Base-by-base conservation (phyloP, 2,797 vertebrate genomes). In the Pterois miles region DNA sequence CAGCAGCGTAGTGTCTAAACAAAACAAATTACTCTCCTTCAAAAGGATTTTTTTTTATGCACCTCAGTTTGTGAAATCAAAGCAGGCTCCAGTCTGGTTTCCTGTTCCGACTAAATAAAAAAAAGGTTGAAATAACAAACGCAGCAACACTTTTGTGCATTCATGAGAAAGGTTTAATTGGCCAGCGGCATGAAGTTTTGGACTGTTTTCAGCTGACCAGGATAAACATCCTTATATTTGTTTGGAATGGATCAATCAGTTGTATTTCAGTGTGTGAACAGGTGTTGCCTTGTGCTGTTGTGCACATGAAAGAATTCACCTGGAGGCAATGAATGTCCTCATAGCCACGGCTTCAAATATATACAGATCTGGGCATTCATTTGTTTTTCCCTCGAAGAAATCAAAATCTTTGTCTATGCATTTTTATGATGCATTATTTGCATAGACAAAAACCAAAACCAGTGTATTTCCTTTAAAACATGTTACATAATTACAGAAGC, bases 21-120 rank as follows among this genome's bases (percentile, higher is more conserved):
- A 92, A 94, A 94, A 94, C 83, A 94, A 93, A 94, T 92, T 84
- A 82, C 87, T 76, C 78, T 79, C 71, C 82, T 71, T 86, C 75
- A 85, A 81, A 84, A n/a, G 9, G 57, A 86, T 60, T 83, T 48
- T 50, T 79, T 73, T 71, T 58, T 20, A 70, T 71, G 70, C 22
- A 16, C 48, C 63, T 76, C 65, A 6, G 74, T 77, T 83, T 73
- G 46, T 62, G 59, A 53, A 80, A 76, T 64, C 48, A 77, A 71
- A 85, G 71, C 52, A 64, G 27, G 31, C 74, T 38, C 13, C 12
- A 2, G 23, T 71, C 29, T 57, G 36, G 20, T 74, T 82, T 71
- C 9, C n/a, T 67, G 11, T 53, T 62, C 52, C 25, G 20, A 34
- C 66, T 12, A 8, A 27, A 25, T 33, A 10, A 54, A 29, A 78